Base-by-base conservation (phyloP, 2,888 invertebrate species). In the Marasmarcha lunaedactyla region DNA sequence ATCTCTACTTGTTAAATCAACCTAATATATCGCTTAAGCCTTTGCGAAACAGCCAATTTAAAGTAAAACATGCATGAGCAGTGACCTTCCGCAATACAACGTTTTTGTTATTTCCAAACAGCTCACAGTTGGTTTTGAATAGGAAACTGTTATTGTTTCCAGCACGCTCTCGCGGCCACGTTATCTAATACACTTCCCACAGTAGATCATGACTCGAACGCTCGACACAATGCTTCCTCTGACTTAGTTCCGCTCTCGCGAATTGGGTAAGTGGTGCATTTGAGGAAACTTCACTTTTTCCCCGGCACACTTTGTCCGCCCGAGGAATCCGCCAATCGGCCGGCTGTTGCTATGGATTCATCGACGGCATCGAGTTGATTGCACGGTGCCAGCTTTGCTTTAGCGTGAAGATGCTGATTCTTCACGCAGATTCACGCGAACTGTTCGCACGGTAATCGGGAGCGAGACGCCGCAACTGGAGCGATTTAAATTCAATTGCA, bases 221-320 rank as follows among this genome's bases (percentile, higher is more conserved):
- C 64, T 57, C 59, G 51, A 58, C 63, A 70, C 73, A 70, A 71
- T 66, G 71, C 73, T 74, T 69, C 74, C 67, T 71, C 56, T 59
- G 63, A 56, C 68, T 42, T 61, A 63, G 81, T 83, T 83, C 76
- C 81, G 81, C 81, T 83, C 77, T 78, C 78, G 61, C 71, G 71
- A 76, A 71, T 74, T 71, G 59, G 72, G 71, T 79, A 79, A 81
- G 70, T 78, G 70, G 74, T 73, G 72, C 73, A 71, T 71, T 78
- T 69, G 70, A 66, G 68, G 70, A 81, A 76, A 73, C 74, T 76
- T 78, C 77, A 73, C 79, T 78, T 77, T 78, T 79, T 65, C 70
- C 60, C 63, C 57, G 69, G 46, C 58, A 71, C 53, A 71, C 66
- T 71, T 72, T 59, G 49, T 49, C 48, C 48, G 48, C 49, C 55